Evolutionary conservation across 2,113 vertebrate genomes (phyloP), one percentile per base, ranked within the genome.

Genomic region (Oreamnos americanus): DNA sequence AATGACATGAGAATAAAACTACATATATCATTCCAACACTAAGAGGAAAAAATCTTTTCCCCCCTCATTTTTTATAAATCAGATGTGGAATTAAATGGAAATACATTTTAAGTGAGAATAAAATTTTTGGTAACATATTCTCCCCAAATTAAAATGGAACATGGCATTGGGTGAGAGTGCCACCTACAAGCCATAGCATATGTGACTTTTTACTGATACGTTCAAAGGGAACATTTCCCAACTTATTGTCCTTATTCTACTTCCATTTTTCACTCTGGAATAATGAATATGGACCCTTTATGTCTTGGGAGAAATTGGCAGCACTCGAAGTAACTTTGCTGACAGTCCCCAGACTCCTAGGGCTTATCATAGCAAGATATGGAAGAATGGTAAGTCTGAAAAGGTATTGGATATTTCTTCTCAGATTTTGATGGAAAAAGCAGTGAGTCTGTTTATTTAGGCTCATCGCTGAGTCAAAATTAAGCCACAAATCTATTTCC

Each of bases 351-450:
- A 84, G 79, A 57, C 58, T 79, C 26, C 17, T 3, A 67, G n/a
- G 83, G 43, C 23, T 96, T 85, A 78, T 92, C 43, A 19, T 57
- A 92, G 81, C 58, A 92, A 64, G 30, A 26, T 39, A 84, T 74
- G 33, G 93, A 55, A 93, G 21, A 79, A 84, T 45, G 10, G 10
- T 30, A n/a, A 55, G 1, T 90, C 91, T 87, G 74, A 51, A 94
- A 71, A 21, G 19, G 17, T 83, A 95, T 58, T 8, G n/a, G 36
- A 45, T 64, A 53, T 43, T 91, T 91, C 45, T 87, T 94, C 87
- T 97, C 51, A 26, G 26, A 71, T 97, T 93, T 95, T 79, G 25
- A 33, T 90, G 45, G 43, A 62, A 82, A 87, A 25, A 96, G 7
- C 58, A 81, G 23, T 81, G 2, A 30, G 26, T 36, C 57, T 96